These are phyloP conservation scores for Neoniphon sammara DNA, from an alignment of 2,797 vertebrate genomes.

Conservation along the genomic window DNA sequence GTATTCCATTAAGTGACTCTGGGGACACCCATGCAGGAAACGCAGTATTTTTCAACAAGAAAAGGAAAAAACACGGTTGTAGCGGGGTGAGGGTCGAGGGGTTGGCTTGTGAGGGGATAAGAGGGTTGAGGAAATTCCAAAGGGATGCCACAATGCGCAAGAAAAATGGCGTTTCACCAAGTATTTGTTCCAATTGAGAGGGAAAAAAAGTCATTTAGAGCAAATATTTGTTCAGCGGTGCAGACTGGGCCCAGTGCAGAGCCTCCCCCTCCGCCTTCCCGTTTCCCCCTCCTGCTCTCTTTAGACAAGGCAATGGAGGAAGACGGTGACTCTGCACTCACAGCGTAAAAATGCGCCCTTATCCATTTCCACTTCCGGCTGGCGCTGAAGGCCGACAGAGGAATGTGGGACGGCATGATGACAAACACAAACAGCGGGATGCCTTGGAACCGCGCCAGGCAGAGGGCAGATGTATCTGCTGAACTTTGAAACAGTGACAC, in stretches of 20 bases:
- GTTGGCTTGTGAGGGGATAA: constrained; percentile 35
- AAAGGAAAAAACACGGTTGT: constrained; percentile 54
- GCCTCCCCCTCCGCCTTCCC: constrained; percentile 22
- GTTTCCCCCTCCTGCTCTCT: constrained; percentile 35
- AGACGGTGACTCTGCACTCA: constrained; percentile 35
- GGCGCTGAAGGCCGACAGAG: constrained; percentile 41
- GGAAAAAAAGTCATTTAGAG: constrained; percentile 41
- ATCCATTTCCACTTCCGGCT: constrained; percentile 70
- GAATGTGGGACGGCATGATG: constrained; percentile 63
- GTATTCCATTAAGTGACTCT: neutral
- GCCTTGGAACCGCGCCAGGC: constrained; percentile 53
- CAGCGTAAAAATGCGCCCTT: constrained; percentile 57
- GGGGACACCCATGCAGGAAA: constrained; percentile 12
- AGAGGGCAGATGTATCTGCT: constrained; percentile 35
- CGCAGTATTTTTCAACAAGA: constrained; percentile 6
- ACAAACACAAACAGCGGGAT: constrained; percentile 61
- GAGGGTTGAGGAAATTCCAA: constrained; percentile 62
- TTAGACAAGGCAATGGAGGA: constrained; percentile 38
- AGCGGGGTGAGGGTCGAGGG: constrained; percentile 16
- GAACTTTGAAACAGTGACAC: constrained; percentile 50
- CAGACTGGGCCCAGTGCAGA: constrained; percentile 37
- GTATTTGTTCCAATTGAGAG: constrained; percentile 60
- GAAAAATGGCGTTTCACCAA: constrained; percentile 65
- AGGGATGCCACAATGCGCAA: constrained; percentile 60
- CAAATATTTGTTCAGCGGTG: constrained; percentile 72